Percentiles rank a stretch among this genome's conserved stretches.
phyloP scores from a whole-genome alignment of 2,113 vertebrate genomes.

The Hippocampus barbouri region DNA sequence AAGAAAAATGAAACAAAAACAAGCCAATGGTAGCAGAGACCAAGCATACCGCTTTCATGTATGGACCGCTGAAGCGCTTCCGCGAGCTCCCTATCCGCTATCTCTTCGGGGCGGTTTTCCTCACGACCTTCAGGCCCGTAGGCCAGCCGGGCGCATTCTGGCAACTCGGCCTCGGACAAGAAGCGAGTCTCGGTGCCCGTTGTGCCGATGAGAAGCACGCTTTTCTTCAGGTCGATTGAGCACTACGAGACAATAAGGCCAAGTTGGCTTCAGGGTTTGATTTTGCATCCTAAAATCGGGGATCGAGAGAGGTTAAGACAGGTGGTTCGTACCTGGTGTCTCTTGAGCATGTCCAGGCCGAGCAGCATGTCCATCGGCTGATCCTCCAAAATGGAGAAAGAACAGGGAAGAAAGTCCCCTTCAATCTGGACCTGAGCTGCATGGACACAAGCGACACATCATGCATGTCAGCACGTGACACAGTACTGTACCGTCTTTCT shows the following conservation, averaged over 20 bases:
- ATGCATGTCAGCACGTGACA: neutral
- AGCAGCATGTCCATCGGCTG: constrained; percentile 99
- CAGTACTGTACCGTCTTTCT: neutral
- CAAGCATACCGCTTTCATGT: constrained; percentile 87
- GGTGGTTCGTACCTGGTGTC: constrained; percentile 83
- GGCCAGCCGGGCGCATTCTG: constrained; percentile 89
- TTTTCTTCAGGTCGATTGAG: constrained; percentile 97
- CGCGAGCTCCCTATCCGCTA: constrained; percentile 90
- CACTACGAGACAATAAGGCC: constrained; percentile 71
- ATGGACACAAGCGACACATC: constrained; percentile 19
- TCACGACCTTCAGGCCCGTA: constrained; percentile 85
- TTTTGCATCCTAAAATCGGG: neutral
- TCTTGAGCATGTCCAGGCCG: constrained; percentile 96
- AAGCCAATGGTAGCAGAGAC: constrained; percentile 14
- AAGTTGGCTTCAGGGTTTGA: neutral
- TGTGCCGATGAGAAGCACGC: constrained; percentile 88
- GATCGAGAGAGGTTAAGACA: constrained; percentile 2
- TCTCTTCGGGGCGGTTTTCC: constrained; percentile 83
- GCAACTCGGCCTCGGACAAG: constrained; percentile 89
- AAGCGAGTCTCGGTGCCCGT: constrained; percentile 92
- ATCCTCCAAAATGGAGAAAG: constrained; percentile 97
- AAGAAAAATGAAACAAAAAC: constrained; percentile 34
- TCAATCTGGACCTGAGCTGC: constrained; percentile 98
- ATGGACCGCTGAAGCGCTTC: constrained; percentile 94
- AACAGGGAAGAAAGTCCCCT: constrained; percentile 94